These are phyloP conservation scores for Osmerus mordax DNA, from an alignment of 2,113 vertebrate species.

Conservation along the genomic window DNA sequence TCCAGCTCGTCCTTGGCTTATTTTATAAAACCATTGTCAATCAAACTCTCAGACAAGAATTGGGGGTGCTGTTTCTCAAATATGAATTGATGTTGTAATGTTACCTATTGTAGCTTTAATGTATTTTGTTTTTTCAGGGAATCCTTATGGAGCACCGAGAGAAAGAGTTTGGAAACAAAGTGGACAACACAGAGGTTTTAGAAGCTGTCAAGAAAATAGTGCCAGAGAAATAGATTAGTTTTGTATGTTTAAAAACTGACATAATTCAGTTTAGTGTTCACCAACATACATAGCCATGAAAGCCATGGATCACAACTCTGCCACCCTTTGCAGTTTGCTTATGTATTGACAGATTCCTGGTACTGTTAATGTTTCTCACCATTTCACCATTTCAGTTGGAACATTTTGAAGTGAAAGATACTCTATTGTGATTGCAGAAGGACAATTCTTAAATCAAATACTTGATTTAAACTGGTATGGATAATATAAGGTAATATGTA, in stretches of 20 bases:
- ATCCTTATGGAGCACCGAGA: constrained; percentile 92
- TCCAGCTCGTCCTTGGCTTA: too few relatives aligned
- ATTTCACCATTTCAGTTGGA: too few relatives aligned
- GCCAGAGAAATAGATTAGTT: constrained; percentile 56
- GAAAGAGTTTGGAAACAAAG: constrained; percentile 94
- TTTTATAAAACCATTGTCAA: too few relatives aligned
- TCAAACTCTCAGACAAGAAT: neutral
- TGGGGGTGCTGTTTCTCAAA: neutral
- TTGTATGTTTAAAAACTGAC: neutral
- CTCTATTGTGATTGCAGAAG: too few relatives aligned
- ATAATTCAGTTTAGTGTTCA: neutral
- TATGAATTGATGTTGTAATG: neutral
- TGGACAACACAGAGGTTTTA: constrained; percentile 77
- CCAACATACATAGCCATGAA: neutral
- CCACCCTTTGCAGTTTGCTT: too few relatives aligned
- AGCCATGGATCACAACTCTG: too few relatives aligned
- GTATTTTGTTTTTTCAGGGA: constrained; percentile 73
- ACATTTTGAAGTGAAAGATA: too few relatives aligned
- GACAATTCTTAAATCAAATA: too few relatives aligned
- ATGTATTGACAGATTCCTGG: too few relatives aligned
- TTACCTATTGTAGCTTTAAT: too few relatives aligned
- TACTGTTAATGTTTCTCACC: too few relatives aligned
- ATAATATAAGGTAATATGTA: neutral
- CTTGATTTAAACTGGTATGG: too few relatives aligned
- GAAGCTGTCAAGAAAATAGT: constrained; percentile 85